Evolutionary conservation across 2,113 vertebrate genomes (phyloP), one percentile per base, ranked within the genome.

Genomic region (Herpailurus yagouaroundi): DNA sequence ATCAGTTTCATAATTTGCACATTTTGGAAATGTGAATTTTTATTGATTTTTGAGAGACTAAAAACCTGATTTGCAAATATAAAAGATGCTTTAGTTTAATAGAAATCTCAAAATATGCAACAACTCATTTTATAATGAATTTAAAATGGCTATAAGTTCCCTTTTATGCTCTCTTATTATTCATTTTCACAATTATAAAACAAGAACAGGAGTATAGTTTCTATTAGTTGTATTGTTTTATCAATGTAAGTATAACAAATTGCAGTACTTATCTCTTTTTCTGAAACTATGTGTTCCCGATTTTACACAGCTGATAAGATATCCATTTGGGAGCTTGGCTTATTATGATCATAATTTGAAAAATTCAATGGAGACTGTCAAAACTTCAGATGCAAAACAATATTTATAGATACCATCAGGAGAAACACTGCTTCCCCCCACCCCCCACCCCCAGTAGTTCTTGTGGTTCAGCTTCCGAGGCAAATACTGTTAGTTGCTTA

Each of bases 321-420:
- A 97, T 23, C 73, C 94, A 92, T 96, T 95, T 95, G 94, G 77
- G 89, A 97, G 25, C 52, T 55, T 82, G 68, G 63, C 73, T 96
- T 96, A 96, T 96, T 97, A 95, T 80, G 19, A 97, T 55, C 68
- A 89, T 97, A 96, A 95, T 96, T 96, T 96, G 89, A 95, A 98
- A 91, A 96, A 97, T 97, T 95, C 94, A 95, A 0, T 82, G 64
- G 87, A 79, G 80, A 97, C 52, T 91, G 79, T 89, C 82, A 95
- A 79, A 95, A 93, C 89, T 95, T 96, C n/a, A 91, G 85, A 91
- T 95, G 93, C 55, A 77, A 89, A 93, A 79, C 50, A 71, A 41
- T 97, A 74, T 94, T 85, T 96, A 80, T 38, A 93, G 77, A 91
- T 66, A 64, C 27, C 41, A 91, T 77, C 66, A 66, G 27, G 95